Percentiles rank a stretch among this genome's conserved stretches.
phyloP scores from a whole-genome alignment of 2,888 invertebrate species.

The Mesoligia furuncula region DNA sequence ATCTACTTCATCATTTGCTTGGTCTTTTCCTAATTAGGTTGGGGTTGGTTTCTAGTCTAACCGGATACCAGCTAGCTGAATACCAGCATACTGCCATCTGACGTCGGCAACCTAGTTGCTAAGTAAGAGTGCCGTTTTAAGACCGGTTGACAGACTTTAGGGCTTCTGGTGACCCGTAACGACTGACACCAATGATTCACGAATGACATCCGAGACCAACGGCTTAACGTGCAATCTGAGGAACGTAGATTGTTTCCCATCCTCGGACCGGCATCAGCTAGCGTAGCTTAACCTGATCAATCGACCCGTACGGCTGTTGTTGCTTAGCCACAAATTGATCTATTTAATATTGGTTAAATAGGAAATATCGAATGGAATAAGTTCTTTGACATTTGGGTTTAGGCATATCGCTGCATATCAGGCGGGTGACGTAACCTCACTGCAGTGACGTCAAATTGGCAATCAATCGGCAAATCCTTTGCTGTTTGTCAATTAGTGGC shows the following conservation, averaged over 20 bases:
- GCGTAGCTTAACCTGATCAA: not conserved
- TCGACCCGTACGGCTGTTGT: not conserved
- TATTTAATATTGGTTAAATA: not conserved
- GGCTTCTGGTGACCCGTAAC: not conserved
- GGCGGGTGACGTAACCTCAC: not conserved
- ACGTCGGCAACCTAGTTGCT: not conserved
- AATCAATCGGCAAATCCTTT: conserved; percentile 29
- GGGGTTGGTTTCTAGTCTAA: not conserved
- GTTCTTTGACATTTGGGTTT: not conserved
- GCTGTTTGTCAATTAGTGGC: conserved; percentile 23
- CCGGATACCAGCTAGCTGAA: not conserved
- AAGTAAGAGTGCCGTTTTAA: not conserved
- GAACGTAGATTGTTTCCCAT: not conserved
- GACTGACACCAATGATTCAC: not conserved
- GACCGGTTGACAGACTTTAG: not conserved
- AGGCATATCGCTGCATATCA: conserved; percentile 11
- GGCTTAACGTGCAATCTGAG: not conserved
- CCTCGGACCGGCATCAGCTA: not conserved
- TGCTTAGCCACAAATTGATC: not conserved
- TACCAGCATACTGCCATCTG: not conserved
- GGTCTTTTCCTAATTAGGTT: not conserved
- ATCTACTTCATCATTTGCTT: not conserved
- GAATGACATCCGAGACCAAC: not conserved
- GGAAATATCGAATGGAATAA: not conserved
- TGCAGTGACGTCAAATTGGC: conserved; percentile 16